Conservation (phyloP, 2,797 vertebrate species). For the Crenichthys baileyi region DNA sequence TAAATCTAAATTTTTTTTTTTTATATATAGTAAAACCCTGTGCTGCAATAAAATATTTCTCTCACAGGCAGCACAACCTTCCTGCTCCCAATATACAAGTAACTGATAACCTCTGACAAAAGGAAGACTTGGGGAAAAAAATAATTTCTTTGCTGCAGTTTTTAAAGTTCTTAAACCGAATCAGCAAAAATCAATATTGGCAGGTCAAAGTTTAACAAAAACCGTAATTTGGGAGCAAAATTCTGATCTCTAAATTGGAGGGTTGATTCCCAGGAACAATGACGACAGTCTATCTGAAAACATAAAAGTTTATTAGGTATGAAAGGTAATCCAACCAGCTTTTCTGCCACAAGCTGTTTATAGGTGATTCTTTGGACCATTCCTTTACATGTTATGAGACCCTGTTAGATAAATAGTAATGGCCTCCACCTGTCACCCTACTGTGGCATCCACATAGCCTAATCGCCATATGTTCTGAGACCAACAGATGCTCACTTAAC, state of each 20-base stretch:
- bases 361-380: slow-evolving; percentile 36
- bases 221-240: not conserved
- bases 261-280: not conserved
- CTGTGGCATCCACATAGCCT: slow-evolving; percentile 41
- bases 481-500: slow-evolving; percentile 73
- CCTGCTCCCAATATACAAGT: not conserved
- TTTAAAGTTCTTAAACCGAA: not conserved
- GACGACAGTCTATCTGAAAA: slow-evolving; percentile 50
- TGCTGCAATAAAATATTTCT: not conserved
- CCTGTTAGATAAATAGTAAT: slow-evolving; percentile 59
- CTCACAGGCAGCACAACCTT: not conserved
- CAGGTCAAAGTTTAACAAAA: not conserved
- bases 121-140: not conserved
- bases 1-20: not conserved
- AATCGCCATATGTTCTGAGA: slow-evolving; percentile 72
- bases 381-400: slow-evolving; percentile 38
- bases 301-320: slow-evolving; percentile 3
- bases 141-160: not conserved
- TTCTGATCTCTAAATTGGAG: not conserved
- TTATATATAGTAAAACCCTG: not conserved
- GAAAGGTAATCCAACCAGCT: slow-evolving; percentile 34
- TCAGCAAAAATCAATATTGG: not conserved
- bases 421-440: slow-evolving; percentile 47
- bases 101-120: not conserved
- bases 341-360: slow-evolving; percentile 8